phyloP scores from a whole-genome alignment of 1,140 invertebrate genomes.

The Drosophila pruinosa region DNA sequence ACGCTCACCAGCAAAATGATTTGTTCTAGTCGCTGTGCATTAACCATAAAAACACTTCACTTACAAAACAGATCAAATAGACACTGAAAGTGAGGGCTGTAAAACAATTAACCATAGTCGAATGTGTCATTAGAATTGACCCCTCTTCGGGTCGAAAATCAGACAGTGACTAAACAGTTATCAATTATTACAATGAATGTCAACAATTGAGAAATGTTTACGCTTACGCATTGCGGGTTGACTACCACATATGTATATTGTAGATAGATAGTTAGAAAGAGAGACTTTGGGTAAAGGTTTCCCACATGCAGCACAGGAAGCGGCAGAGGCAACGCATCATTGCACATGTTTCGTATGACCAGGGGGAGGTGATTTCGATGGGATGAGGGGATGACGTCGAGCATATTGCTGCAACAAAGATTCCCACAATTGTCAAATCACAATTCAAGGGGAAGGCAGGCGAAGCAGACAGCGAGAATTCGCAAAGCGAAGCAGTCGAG shows the following conservation, averaged over 20 bases:
- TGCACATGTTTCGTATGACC: conserved; percentile 49
- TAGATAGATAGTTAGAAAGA: conserved; percentile 8
- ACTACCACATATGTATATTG: conserved; percentile 15
- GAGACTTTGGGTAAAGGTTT: conserved; percentile 21
- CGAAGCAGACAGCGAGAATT: background rate
- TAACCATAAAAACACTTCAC: conserved; percentile 24
- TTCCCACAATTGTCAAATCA: conserved; percentile 78
- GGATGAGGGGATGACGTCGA: conserved; percentile 36
- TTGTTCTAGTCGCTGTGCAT: conserved; percentile 20
- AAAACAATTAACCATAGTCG: conserved; percentile 40
- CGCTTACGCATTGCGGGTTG: conserved; percentile 29
- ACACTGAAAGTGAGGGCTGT: background rate
- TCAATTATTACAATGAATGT: conserved; percentile 67
- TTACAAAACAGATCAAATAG: conserved; percentile 15
- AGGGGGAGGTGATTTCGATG: conserved; percentile 14
- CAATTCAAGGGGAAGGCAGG: conserved; percentile 30
- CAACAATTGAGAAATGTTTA: conserved; percentile 44
- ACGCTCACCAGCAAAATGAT: conserved; percentile 36
- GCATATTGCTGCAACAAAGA: conserved; percentile 53
- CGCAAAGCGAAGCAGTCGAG: conserved; percentile 25
- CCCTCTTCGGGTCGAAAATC: conserved; percentile 54
- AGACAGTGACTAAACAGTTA: conserved; percentile 75
- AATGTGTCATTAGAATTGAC: conserved; percentile 32
- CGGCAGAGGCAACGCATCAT: conserved; percentile 50
- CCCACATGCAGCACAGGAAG: conserved; percentile 47